Conservation (phyloP, 1,140 invertebrate genomes). For the Lucilia sericata region DNA sequence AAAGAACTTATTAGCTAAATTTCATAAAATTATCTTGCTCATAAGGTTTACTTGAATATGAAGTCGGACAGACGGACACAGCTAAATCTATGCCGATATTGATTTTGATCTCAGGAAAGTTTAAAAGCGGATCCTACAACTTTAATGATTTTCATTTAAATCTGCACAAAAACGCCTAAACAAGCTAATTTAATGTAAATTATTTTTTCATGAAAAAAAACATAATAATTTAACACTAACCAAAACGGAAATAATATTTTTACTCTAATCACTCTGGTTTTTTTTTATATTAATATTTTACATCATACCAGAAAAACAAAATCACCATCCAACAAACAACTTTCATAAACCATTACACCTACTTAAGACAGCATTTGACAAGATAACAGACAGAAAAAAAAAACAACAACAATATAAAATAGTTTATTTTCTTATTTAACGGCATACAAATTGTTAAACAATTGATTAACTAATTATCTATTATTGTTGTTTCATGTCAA, state of each 20-base stretch:
- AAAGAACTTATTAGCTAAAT: too few relatives aligned
- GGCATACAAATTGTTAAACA: background rate
- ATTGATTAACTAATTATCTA: conserved; percentile 3
- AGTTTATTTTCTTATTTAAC: too few relatives aligned
- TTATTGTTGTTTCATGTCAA: conserved; percentile 10
- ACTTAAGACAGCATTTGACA: background rate
- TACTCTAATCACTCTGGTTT: background rate
- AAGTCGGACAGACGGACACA: too few relatives aligned
- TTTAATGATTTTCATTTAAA: too few relatives aligned
- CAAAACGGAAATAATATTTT: background rate
- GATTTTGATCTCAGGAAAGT: too few relatives aligned
- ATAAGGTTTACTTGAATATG: too few relatives aligned
- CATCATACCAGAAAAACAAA: background rate
- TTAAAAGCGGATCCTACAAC: too few relatives aligned
- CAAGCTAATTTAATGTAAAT: background rate
- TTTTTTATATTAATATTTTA: background rate
- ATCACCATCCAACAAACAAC: background rate
- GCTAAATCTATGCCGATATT: too few relatives aligned
- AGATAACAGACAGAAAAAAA: too few relatives aligned
- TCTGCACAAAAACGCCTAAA: background rate
- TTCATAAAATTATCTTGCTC: too few relatives aligned
- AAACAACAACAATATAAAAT: too few relatives aligned
- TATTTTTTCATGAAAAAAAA: background rate
- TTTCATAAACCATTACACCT: conserved; percentile 11
- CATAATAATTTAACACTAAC: background rate